Base-by-base conservation (phyloP, 2,888 invertebrate genomes). In the Drosophila mercatorum region DNA sequence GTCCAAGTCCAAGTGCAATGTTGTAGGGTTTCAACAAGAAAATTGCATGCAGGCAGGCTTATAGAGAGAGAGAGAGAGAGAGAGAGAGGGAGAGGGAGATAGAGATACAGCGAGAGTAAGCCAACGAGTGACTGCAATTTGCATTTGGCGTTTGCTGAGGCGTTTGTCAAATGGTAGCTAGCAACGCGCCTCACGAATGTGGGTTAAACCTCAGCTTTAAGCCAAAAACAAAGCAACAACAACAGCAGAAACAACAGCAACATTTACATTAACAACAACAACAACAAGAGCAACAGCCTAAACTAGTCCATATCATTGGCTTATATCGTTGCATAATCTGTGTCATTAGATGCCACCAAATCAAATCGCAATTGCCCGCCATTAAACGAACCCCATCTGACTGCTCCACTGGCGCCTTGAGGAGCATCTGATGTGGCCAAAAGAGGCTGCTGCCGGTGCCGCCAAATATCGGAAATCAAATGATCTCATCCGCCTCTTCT, bases 81-180 rank as follows among this genome's bases (percentile, higher is more conserved):
- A 34, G 31, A 22, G 2, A 43, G 43, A 22, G 11, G 12, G 2
- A 34, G 8, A 43, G 2, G 14, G 14, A 44, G 22, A 44, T 2
- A 34, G 34, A 10, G 44, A 36, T 5, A 17, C 14, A 44, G 56
- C 3, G 55, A 44, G 43, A 34, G 40, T 1, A 26, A 53, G 26
- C 10, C 6, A 28, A 22, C 34, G 43, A 57, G 26, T 47, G 57
- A 4, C 36, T 58, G 73, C 73, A 79, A 79, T 80, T 79, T 88
- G 74, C 85, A 84, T 84, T 84, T 55, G 55, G 82, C 67, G 78
- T 41, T 55, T 55, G 55, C 78, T 73, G 68, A 70, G 84, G 87
- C 83, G 80, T 84, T 84, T 78, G 83, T 84, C 88, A 83, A 83
- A 82, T 80, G 88, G 60, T 51, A 55, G 72, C 63, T 8, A 34